phyloP scores from a whole-genome alignment of 2,797 vertebrate species.

The Chelonia mydas region DNA sequence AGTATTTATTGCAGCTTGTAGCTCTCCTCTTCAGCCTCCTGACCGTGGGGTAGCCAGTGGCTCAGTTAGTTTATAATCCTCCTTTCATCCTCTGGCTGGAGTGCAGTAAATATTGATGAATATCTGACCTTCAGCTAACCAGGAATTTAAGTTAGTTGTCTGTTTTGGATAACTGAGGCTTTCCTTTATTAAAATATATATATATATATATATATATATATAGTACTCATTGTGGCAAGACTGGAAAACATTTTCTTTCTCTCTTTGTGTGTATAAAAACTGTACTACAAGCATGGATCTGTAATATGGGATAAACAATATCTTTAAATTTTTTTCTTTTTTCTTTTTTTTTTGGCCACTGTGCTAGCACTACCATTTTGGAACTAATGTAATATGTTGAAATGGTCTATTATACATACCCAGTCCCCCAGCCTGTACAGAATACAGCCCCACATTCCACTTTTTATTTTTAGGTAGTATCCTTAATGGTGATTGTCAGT shows the following conservation, averaged over 20 bases:
- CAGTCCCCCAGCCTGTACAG: too few relatives aligned
- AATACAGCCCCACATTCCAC: too few relatives aligned
- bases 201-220: too few relatives aligned
- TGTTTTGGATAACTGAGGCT: not conserved
- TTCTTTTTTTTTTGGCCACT: not conserved
- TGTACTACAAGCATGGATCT: not conserved
- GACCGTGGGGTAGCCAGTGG: not conserved
- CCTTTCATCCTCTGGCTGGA: not conserved
- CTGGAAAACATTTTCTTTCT: not conserved
- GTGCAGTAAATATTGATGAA: not conserved
- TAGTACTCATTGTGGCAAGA: not conserved
- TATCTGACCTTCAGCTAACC: not conserved
- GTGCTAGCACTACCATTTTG: not conserved
- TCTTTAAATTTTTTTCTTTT: not conserved
- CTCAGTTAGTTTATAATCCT: not conserved
- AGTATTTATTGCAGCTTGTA: too few relatives aligned
- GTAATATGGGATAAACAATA: not conserved
- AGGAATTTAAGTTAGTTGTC: not conserved
- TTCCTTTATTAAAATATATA: not conserved
- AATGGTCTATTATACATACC: too few relatives aligned
- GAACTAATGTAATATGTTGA: too few relatives aligned
- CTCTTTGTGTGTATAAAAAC: not conserved
- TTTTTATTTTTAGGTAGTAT: not conserved
- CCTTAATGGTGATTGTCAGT: not conserved
- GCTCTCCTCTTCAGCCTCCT: not conserved